Percentiles rank a stretch among this genome's conserved stretches.
These are phyloP conservation scores for Ptilodon capucinus DNA, from an alignment of 2,888 invertebrate species.

Conservation along the genomic window DNA sequence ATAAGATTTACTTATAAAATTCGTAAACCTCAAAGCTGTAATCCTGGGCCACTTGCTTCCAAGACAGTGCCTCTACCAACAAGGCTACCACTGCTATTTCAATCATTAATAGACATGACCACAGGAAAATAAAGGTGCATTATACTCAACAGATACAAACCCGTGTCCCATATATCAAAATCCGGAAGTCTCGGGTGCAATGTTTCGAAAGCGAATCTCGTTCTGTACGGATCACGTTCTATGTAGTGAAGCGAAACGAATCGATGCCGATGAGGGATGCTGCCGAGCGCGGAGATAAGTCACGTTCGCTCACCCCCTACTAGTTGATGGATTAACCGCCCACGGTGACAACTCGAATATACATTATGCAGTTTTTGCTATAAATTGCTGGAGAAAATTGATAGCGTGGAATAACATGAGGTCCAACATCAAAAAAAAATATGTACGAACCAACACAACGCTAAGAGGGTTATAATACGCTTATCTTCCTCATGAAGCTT, in stretches of 20 bases:
- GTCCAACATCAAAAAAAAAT: too few relatives aligned
- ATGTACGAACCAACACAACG: too few relatives aligned
- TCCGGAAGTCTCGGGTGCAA: constrained; percentile 20
- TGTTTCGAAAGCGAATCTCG: constrained; percentile 40
- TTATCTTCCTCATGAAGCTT: too few relatives aligned
- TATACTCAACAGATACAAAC: constrained; percentile 11
- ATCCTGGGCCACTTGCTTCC: too few relatives aligned
- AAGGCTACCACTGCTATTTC: too few relatives aligned
- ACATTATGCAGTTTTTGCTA: constrained; percentile 24
- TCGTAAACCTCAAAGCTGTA: too few relatives aligned
- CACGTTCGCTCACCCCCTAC: constrained; percentile 53
- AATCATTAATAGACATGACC: neutral
- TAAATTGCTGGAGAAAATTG: neutral
- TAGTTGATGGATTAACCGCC: constrained; percentile 40
- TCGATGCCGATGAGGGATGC: constrained; percentile 64
- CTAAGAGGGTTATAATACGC: too few relatives aligned
- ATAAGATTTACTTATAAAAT: too few relatives aligned
- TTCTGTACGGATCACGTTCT: constrained; percentile 47
- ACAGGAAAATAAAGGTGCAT: neutral
- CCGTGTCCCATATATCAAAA: constrained; percentile 23
- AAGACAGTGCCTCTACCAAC: too few relatives aligned
- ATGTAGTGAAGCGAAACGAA: constrained; percentile 56
- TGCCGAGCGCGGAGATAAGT: constrained; percentile 60
- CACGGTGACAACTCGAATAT: constrained; percentile 24
- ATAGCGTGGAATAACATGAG: constrained; percentile 5